Base-by-base conservation (phyloP, 2,888 invertebrate genomes). In the Belgica antarctica region DNA sequence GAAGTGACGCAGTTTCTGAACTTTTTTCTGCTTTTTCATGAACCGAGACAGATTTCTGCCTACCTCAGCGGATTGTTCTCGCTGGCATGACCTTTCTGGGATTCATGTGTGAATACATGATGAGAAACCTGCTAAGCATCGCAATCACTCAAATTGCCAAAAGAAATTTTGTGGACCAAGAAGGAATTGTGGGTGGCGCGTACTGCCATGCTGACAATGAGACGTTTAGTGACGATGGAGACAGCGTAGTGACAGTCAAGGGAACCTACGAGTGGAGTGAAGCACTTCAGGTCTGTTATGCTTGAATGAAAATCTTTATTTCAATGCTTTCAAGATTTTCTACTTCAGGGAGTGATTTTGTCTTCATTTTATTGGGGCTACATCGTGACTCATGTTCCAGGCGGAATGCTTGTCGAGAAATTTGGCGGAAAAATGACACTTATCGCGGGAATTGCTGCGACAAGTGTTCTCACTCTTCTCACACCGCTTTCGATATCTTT, bases 291-390 rank as follows among this genome's bases (percentile, higher is more conserved):
- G n/a, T n/a, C n/a, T n/a, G n/a, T n/a, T n/a, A n/a, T n/a, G n/a
- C n/a, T n/a, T n/a, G n/a, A n/a, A n/a, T n/a, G n/a, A n/a, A n/a
- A n/a, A n/a, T n/a, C n/a, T n/a, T n/a, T n/a, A n/a, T n/a, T n/a
- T n/a, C n/a, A n/a, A n/a, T n/a, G n/a, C n/a, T n/a, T n/a, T n/a
- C n/a, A n/a, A n/a, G n/a, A n/a, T n/a, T n/a, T n/a, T n/a, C n/a
- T n/a, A n/a, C n/a, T n/a, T n/a, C 86, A 88, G 80, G 89, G 89
- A 0, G 79, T 88, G 34, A 87, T 90, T 34, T 81, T 90, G 12
- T 86, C 88, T 66, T 84, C 89, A 0, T 90, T 90, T 77, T 90
- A 89, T 80, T 90, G 88, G 82, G 90, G 90, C 1, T 90, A 90
- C 79, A 84, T 89, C 0, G 22, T 88, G 0, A 89, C 89, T 0